Evolutionary conservation across 2,113 vertebrate species (phyloP).

Genomic region (Oxyruncus cristatus): DNA sequence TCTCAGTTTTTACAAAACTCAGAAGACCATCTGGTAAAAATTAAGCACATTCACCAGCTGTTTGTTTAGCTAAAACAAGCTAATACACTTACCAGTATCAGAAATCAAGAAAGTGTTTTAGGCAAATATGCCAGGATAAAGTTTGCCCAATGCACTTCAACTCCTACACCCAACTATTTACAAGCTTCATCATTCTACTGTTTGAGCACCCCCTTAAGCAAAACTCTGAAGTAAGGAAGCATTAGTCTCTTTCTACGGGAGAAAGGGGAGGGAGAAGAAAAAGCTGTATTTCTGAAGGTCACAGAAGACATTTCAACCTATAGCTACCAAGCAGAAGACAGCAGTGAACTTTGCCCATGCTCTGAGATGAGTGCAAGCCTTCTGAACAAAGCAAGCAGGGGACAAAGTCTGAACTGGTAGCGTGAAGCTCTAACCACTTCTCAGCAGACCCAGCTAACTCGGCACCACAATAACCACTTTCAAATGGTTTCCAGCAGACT

Average conservation of each 20-base stretch:
- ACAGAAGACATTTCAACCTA: slow-evolving; percentile 11
- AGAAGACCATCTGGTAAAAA: slow-evolving; percentile 35
- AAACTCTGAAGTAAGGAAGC: not conserved
- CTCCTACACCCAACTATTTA: not conserved
- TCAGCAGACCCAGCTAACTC: slow-evolving; percentile 15
- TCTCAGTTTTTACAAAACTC: slow-evolving; percentile 9
- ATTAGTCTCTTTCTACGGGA: not conserved
- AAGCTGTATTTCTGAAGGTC: not conserved
- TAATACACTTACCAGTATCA: not conserved
- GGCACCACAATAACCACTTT: slow-evolving; percentile 6
- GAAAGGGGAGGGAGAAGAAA: not conserved
- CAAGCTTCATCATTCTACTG: not conserved
- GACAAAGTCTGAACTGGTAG: slow-evolving; percentile 45
- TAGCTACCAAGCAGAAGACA: not conserved
- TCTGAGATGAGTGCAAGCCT: not conserved
- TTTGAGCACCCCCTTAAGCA: not conserved
- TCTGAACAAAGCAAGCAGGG: not conserved
- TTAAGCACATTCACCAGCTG: slow-evolving; percentile 7
- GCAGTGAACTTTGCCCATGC: not conserved
- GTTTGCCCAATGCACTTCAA: not conserved
- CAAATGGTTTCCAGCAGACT: slow-evolving; percentile 36
- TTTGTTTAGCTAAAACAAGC: not conserved
- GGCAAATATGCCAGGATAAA: not conserved
- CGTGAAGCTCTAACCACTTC: slow-evolving; percentile 44
- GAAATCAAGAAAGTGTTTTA: not conserved